These are phyloP conservation scores for Elachura formosa DNA, from an alignment of 2,113 vertebrate genomes.

Conservation along the genomic window DNA sequence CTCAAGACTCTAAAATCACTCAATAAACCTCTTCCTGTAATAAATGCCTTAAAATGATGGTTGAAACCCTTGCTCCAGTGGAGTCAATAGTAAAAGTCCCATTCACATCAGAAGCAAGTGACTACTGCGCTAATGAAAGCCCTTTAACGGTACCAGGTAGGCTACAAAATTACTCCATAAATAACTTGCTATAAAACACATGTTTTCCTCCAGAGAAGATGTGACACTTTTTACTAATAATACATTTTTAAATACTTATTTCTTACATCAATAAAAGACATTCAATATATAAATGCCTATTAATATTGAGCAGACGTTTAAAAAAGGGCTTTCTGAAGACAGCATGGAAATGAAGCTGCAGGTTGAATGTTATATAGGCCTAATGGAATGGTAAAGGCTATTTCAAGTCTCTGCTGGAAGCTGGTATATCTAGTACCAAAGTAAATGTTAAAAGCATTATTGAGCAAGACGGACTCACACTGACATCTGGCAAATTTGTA, in stretches of 20 bases:
- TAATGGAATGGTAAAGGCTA: not conserved
- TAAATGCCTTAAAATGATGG: slow-evolving; percentile 2
- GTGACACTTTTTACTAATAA: not conserved
- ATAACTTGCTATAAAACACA: not conserved
- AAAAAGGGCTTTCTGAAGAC: not conserved
- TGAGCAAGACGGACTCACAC: not conserved
- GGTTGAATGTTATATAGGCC: not conserved
- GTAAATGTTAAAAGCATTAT: not conserved
- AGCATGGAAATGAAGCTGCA: not conserved
- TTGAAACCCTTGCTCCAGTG: not conserved
- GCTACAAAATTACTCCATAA: not conserved
- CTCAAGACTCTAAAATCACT: slow-evolving; percentile 9
- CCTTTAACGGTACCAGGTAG: not conserved
- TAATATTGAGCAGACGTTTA: not conserved
- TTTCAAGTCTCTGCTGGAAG: not conserved
- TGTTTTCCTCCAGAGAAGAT: not conserved
- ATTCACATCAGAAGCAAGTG: not conserved
- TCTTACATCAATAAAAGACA: not conserved
- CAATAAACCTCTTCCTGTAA: slow-evolving; percentile 14
- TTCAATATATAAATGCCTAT: not conserved
- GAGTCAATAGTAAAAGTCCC: not conserved
- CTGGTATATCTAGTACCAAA: not conserved
- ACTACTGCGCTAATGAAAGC: not conserved
- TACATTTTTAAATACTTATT: not conserved
- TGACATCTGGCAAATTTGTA: not conserved